Base-by-base conservation (phyloP, 2,797 vertebrate species). In the Alosa sapidissima region DNA sequence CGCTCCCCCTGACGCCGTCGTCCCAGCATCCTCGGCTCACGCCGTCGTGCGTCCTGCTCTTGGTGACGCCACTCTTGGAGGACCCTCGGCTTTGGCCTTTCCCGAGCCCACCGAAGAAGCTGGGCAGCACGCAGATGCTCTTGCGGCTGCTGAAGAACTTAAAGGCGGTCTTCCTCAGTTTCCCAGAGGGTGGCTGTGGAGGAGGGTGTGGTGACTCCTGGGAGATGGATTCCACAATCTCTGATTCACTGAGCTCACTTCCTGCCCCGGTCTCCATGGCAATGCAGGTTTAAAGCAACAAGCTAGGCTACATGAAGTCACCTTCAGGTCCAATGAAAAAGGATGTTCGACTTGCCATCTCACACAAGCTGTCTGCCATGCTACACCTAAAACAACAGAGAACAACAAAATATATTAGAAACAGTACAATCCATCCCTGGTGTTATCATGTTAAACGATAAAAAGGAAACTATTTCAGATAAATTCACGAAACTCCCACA, bases 141-240 rank as follows among this genome's bases (percentile, higher is more conserved):
- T 96, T 97, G 86, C 97, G 97, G 82, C 97, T 97, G 13, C 98
- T 96, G 4, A 99, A 99, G 84, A 99, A 96, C 9, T 96, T 98
- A 87, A 99, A 95, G 13, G 98, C 97, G 0, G 97, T 97, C 92
- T 97, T 97, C 91, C 95, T 96, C 84, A 97, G 96, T 93, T 96
- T 97, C 75, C 97, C 96, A 0, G 97, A 87, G 54, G 96, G 94
- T 3, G 82, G 82, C 14, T 78, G 72, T 47, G 85, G 81, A 45
- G 84, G 89, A 45, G 82, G 83, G 21, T 82, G 84, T 0, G 93
- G 95, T 84, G 93, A 92, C 85, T 96, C 96, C 51, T 88, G 89
- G 0, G 92, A 83, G 72, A 84, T 52, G 1, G 91, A 51, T 41
- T 92, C 91, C 2, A 85, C 90, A n/a, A 92, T 82, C 88, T 91